Evolutionary conservation across 2,113 vertebrate species (phyloP).

Genomic region (Plecotus auritus): DNA sequence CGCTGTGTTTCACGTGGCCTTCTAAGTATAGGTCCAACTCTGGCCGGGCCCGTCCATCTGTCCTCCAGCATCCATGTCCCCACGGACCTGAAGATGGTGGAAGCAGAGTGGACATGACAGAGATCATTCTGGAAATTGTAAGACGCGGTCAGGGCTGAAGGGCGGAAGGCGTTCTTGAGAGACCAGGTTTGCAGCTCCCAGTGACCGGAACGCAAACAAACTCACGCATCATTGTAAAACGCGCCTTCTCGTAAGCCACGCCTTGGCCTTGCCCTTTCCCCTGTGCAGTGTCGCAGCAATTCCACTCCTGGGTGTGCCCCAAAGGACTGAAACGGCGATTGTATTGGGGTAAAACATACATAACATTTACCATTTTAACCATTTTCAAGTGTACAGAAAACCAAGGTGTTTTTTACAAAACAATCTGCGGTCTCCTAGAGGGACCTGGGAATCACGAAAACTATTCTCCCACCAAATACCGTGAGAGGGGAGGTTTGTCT

Average conservation of each 20-base stretch:
- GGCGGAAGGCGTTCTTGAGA: background rate
- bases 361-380: background rate
- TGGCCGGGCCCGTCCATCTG: background rate
- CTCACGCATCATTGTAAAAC: background rate
- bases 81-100: background rate
- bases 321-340: background rate
- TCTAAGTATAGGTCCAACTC: background rate
- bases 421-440: background rate
- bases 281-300: background rate
- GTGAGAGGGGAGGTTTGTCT: background rate
- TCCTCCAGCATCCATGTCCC: background rate
- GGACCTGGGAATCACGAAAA: background rate
- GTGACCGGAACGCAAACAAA: background rate
- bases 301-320: background rate
- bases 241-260: background rate
- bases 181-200: background rate
- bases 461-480: background rate
- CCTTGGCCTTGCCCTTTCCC: background rate
- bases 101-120: background rate
- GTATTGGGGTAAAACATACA: background rate
- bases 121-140: background rate
- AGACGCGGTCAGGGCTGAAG: background rate
- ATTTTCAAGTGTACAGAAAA: background rate
- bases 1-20: background rate
- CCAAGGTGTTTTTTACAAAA: background rate